Base-by-base conservation (phyloP, 1,140 invertebrate genomes). In the Eubasilissa regina region DNA sequence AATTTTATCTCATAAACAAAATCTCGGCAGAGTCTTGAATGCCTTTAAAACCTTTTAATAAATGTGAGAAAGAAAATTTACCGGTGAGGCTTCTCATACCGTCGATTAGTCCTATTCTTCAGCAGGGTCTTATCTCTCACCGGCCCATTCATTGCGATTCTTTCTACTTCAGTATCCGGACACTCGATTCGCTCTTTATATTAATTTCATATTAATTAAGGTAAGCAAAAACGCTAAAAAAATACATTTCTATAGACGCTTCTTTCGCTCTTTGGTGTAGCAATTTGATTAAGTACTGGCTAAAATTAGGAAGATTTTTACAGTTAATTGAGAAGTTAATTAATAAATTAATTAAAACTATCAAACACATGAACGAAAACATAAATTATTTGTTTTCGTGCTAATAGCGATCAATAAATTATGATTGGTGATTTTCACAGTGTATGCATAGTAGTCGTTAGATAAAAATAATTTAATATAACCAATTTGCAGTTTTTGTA, bases 61-160 rank as follows among this genome's bases (percentile, higher is more conserved):
- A 73, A 79, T 35, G 70, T 47, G 55, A 64, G 35, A 73, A 60
- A 56, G 77, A 56, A 47, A 74, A 73, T 56, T 62, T 45, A 19
- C 56, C 66, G 43, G 75, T 77, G 74, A 77, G 68, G 25, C 25
- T 35, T 77, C 79, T 77, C 60, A 64, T 68, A 80, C 79, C 70
- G 75, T 76, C 79, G 79, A 80, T 80, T 80, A 80, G 73, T 58
- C 75, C 68, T 74, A 77, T 80, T 80, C 75, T 80, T 74, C 45
- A 44, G 19, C 47, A 68, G 6, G 6, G 35, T 15, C 68, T 80
- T 78, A 78, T 78, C 76, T 47, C 51, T 51, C 66, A 11, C 60
- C 45, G 12, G 56, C 64, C 45, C 48, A 51, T 64, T 76, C 75
- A 76, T 76, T 51, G 47, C 17, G 48, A 48, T 21, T 55, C 51